A percentile compares a stretch with the other conserved stretches of the same genome.
Evolutionary conservation across 2,113 vertebrate genomes (phyloP).

Genomic region (Pedionomus torquatus): DNA sequence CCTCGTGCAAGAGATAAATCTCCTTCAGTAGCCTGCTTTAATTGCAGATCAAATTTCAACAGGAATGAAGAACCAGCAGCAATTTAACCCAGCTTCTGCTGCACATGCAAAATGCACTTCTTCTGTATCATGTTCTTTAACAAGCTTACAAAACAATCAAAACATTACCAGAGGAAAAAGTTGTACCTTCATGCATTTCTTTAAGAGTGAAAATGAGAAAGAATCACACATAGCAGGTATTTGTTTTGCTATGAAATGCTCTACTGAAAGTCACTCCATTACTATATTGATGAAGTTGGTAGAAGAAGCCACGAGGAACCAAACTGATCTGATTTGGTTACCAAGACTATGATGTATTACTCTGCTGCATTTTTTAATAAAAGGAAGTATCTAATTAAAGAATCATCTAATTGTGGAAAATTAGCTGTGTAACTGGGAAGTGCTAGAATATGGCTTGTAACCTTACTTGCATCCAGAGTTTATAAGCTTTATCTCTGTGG

Average conservation of each 20-base stretch:
- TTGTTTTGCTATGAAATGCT: background rate
- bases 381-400: background rate
- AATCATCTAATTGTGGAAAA: background rate
- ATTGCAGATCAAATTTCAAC: background rate
- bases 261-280: background rate
- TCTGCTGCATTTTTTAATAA: background rate
- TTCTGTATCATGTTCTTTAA: background rate
- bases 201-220: background rate
- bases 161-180: background rate
- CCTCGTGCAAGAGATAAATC: background rate
- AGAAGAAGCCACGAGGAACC: background rate
- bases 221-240: background rate
- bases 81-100: background rate
- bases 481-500: background rate
- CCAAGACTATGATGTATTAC: background rate
- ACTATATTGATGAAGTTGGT: background rate
- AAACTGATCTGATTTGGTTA: background rate
- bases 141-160: background rate
- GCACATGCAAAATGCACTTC: background rate
- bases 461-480: background rate
- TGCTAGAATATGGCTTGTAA: background rate
- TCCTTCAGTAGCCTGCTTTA: background rate
- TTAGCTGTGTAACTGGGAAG: background rate
- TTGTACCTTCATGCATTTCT: background rate
- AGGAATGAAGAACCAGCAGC: background rate